Evolutionary conservation across 2,113 vertebrate genomes (phyloP).

Genomic region (Microtus pennsylvanicus): DNA sequence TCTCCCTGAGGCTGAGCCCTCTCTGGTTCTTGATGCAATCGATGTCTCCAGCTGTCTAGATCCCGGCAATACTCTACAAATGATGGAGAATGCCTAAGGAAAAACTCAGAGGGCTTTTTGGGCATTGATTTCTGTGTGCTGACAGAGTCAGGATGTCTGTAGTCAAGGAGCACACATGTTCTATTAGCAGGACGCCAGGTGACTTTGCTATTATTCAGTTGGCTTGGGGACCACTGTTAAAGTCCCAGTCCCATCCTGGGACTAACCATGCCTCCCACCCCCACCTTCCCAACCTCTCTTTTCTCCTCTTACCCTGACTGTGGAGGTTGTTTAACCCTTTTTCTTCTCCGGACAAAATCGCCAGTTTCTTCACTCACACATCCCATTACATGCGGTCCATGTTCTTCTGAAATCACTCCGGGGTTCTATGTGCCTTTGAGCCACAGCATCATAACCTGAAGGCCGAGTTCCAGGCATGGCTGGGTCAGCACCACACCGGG

Average conservation of each 20-base stretch:
- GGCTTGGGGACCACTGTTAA: background rate
- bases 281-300: background rate
- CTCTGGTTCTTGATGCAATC: background rate
- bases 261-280: background rate
- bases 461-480: background rate
- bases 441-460: background rate
- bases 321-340: background rate
- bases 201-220: background rate
- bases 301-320: background rate
- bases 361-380: background rate
- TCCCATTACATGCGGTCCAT: no score
- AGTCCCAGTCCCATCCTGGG: background rate
- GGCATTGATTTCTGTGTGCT: background rate
- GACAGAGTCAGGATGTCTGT: background rate
- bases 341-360: background rate
- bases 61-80: background rate
- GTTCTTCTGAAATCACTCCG: background rate
- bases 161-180: background rate
- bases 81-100: background rate
- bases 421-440: background rate
- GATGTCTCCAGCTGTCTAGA: background rate
- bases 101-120: background rate
- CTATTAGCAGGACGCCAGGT: background rate
- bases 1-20: background rate
- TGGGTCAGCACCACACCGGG: background rate